phyloP scores from a whole-genome alignment of 1,140 invertebrate genomes.

The Eubasilissa regina region DNA sequence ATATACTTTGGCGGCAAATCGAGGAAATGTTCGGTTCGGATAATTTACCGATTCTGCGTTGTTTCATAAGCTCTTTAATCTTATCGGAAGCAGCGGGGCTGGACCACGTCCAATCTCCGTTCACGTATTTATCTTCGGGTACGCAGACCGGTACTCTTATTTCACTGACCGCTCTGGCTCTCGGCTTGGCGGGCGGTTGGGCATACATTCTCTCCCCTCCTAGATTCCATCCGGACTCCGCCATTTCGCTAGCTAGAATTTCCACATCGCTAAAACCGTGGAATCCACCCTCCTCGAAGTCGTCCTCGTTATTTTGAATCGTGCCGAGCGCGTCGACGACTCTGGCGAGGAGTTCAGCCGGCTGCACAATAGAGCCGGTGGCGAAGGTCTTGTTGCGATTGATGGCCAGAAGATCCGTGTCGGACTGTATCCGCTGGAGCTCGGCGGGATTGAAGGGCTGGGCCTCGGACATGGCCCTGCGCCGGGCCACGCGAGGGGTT shows the following conservation, averaged over 20 bases:
- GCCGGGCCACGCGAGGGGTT: conserved; percentile 67
- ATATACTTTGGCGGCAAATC: conserved; percentile 25
- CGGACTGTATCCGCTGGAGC: conserved; percentile 79
- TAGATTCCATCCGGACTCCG: conserved; percentile 72
- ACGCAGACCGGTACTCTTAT: conserved; percentile 65
- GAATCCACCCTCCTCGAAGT: conserved; percentile 66
- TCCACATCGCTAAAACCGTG: conserved; percentile 79
- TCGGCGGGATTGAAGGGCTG: conserved; percentile 68
- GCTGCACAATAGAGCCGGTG: conserved; percentile 77
- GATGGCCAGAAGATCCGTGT: conserved; percentile 83
- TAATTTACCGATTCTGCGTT: conserved; percentile 61
- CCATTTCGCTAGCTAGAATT: conserved; percentile 79
- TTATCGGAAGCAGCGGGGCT: conserved; percentile 76
- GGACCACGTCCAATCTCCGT: conserved; percentile 79
- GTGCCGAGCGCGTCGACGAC: conserved; percentile 83
- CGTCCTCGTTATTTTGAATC: conserved; percentile 70
- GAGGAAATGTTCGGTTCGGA: conserved; percentile 51
- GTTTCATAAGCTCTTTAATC: conserved; percentile 70
- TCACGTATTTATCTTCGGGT: conserved; percentile 66
- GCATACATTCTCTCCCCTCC: conserved; percentile 69
- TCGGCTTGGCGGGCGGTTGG: conserved; percentile 65
- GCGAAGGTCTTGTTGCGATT: conserved; percentile 85
- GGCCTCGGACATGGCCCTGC: conserved; percentile 77
- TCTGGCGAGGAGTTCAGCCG: conserved; percentile 80
- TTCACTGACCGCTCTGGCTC: conserved; percentile 73